These are phyloP conservation scores for Alethe castanea DNA, from an alignment of 2,113 vertebrate species.

Conservation along the genomic window DNA sequence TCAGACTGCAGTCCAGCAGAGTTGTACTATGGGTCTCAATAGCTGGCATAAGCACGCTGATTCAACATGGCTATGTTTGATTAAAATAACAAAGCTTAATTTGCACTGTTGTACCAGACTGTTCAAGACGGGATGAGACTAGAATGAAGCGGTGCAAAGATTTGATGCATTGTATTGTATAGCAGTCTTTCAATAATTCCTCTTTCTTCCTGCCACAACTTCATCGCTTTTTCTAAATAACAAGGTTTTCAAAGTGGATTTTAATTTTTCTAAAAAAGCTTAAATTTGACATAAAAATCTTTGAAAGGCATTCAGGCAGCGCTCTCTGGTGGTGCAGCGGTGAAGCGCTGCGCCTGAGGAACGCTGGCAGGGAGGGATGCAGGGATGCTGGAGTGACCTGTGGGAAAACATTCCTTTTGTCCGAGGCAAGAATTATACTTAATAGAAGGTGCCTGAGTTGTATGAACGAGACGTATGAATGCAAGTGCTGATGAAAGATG, in stretches of 20 bases:
- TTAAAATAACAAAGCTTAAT: constrained; percentile 36
- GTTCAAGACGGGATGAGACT: neutral
- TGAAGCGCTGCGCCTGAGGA: neutral
- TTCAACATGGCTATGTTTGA: neutral
- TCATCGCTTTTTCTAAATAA: neutral
- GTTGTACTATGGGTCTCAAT: neutral
- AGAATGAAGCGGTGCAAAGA: neutral
- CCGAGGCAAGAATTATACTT: neutral
- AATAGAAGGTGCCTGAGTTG: neutral
- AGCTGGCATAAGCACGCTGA: neutral
- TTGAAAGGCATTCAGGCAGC: neutral
- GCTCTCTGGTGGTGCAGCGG: constrained; percentile 36
- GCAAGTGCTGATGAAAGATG: neutral
- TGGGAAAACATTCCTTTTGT: neutral
- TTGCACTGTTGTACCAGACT: neutral
- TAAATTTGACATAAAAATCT: neutral
- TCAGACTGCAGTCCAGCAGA: neutral
- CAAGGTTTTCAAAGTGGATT: neutral
- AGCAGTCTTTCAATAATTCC: neutral
- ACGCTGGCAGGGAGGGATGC: neutral
- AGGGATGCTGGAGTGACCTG: neutral
- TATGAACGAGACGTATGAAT: neutral
- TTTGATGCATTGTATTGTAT: neutral
- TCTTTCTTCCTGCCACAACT: neutral
- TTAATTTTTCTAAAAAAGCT: neutral